phyloP scores from a whole-genome alignment of 2,113 vertebrate genomes.

The Bettongia penicillata region DNA sequence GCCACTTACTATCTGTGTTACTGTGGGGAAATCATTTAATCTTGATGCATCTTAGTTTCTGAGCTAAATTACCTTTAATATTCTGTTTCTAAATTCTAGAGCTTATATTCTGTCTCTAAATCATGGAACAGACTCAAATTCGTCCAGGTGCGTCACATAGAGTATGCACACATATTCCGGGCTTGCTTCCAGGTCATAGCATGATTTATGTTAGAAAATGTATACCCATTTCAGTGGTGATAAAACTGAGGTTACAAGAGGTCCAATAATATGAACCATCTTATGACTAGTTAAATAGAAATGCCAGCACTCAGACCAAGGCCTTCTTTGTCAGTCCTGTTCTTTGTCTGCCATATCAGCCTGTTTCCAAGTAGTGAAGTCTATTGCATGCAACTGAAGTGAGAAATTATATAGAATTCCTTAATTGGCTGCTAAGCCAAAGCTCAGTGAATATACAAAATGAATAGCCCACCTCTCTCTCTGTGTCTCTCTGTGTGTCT shows the following conservation, averaged over 20 bases:
- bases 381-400: background rate
- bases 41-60: background rate
- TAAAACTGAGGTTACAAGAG: background rate
- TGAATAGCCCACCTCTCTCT: background rate
- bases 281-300: background rate
- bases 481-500: no score
- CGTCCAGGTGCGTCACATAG: background rate
- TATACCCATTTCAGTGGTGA: background rate
- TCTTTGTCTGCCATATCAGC: background rate
- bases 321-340: background rate
- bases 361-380: background rate
- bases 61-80: background rate
- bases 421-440: background rate
- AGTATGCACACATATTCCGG: background rate
- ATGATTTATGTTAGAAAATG: background rate
- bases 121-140: background rate
- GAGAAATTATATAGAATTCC: background rate
- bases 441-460: background rate
- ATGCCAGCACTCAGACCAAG: background rate
- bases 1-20: background rate
- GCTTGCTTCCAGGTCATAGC: background rate
- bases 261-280: background rate
- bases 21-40: background rate
- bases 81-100: background rate
- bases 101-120: background rate